phyloP scores from a whole-genome alignment of 2,888 invertebrate species.

The Abscondita cerata region DNA sequence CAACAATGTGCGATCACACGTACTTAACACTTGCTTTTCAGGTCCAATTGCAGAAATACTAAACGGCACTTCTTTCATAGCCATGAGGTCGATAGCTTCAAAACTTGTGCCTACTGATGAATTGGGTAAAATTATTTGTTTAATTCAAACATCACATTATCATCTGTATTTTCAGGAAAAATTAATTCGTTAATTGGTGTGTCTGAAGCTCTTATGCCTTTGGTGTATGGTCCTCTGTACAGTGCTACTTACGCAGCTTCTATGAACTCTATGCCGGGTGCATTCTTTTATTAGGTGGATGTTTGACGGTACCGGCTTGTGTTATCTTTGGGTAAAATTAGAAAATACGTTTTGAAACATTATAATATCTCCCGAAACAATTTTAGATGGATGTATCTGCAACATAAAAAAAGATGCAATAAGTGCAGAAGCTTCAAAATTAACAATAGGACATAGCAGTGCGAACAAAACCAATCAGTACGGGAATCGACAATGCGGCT shows the following conservation, averaged over 20 bases:
- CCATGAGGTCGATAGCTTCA: constrained; percentile 87
- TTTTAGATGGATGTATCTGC: constrained; percentile 74
- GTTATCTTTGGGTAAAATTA: constrained; percentile 67
- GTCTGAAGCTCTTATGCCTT: constrained; percentile 84
- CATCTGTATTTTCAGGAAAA: constrained; percentile 64
- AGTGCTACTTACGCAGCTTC: constrained; percentile 74
- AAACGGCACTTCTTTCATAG: constrained; percentile 87
- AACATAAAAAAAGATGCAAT: constrained; percentile 66
- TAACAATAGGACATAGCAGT: constrained; percentile 38
- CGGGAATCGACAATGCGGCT: background rate
- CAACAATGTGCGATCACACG: no score
- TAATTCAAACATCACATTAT: no score
- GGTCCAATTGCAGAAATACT: constrained; percentile 83
- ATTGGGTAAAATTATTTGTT: constrained; percentile 65
- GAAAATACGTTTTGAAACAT: constrained; percentile 48
- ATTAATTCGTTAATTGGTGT: constrained; percentile 85
- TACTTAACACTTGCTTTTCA: no score
- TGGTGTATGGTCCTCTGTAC: constrained; percentile 87
- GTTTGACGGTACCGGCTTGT: constrained; percentile 74
- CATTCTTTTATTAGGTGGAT: constrained; percentile 76
- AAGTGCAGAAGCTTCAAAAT: constrained; percentile 48
- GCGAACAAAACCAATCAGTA: no score
- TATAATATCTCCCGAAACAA: background rate
- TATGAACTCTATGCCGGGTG: constrained; percentile 73
- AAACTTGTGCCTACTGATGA: constrained; percentile 83